Base-by-base conservation (phyloP, 2,113 vertebrate species). In the Dicaeum eximium region DNA sequence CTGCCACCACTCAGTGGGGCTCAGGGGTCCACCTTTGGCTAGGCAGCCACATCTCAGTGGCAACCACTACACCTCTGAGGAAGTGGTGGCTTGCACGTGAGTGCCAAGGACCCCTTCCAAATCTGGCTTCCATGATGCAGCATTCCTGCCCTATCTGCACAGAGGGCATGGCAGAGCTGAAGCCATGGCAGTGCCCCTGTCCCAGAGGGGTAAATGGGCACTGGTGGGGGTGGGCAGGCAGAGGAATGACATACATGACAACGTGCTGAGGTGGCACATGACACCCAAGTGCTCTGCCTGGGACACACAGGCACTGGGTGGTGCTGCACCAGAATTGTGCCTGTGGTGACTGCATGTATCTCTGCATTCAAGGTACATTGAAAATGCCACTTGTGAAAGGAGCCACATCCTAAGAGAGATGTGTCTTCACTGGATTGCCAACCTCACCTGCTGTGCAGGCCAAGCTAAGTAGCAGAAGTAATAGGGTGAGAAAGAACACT, bases 1-100 rank as follows among this genome's bases (percentile, higher is more conserved):
- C 25, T 0, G 2, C 42, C 56, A 33, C 15, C 1, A 0, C 15
- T 23, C 65, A 48, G 24, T 0, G 6, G 8, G 65, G 40, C 54
- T 7, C 1, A 77, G 28, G 20, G 51, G 9, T 5, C 13, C 27
- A 11, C 40, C 75, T 47, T 38, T 1, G 4, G 1, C 12, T 4
- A 17, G 28, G 61, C 37, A 82, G 79, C 15, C n/a, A 19, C 17
- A 8, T 13, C 30, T 54, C 42, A 18, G 37, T 2, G 2, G 24
- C 31, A 71, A 4, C 38, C 12, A 0, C 42, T 10, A 11, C 1
- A 1, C 7, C 67, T 45, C 58, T 21, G 50, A 67, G 56, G 62
- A 80, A 70, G 1, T 5, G 17, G 51, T 15, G 38, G 31, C 30
- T 80, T 10, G 2, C 53, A 19, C 0, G 0, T 5, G 16, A 42